These are phyloP conservation scores for Ictalurus furcatus DNA, from an alignment of 2,113 vertebrate species.

Conservation along the genomic window DNA sequence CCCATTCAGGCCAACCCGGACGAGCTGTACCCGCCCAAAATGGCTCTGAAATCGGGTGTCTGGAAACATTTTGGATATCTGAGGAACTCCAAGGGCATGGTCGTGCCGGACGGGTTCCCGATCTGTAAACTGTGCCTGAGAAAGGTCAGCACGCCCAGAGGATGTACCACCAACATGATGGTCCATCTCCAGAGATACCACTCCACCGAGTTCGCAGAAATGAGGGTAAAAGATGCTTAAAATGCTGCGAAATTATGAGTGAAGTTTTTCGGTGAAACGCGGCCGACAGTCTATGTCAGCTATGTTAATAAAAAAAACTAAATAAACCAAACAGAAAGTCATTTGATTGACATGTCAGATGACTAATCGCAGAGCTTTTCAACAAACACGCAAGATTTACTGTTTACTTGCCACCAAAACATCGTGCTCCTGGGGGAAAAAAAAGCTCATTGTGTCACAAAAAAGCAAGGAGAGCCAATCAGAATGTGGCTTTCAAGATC, in stretches of 20 bases:
- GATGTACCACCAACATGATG: conserved; percentile 46
- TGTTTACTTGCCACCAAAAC: background rate
- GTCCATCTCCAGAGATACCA: conserved; percentile 44
- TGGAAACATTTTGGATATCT: conserved; percentile 45
- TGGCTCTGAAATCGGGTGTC: conserved; percentile 34
- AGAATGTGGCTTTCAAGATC: background rate
- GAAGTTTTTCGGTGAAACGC: too few species aligned
- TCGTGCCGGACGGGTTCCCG: conserved; percentile 34
- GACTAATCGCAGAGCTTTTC: background rate
- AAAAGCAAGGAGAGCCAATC: background rate
- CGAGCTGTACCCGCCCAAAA: conserved; percentile 32
- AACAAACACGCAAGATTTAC: background rate
- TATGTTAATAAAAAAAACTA: too few species aligned
- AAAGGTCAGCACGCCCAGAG: conserved; percentile 37
- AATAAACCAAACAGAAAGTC: background rate
- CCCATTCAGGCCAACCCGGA: conserved; percentile 26
- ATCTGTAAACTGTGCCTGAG: conserved; percentile 43
- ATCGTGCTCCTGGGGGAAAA: background rate
- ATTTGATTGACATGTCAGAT: background rate
- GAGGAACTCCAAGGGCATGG: conserved; percentile 37
- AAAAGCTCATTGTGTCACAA: background rate
- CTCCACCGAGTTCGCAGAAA: conserved; percentile 3
- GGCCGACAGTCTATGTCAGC: too few species aligned
- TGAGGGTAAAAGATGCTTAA: conserved; percentile 21
- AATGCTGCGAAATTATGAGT: too few species aligned